Base-by-base conservation (phyloP, 2,888 invertebrate species). In the Drosophila paramelanica region DNA sequence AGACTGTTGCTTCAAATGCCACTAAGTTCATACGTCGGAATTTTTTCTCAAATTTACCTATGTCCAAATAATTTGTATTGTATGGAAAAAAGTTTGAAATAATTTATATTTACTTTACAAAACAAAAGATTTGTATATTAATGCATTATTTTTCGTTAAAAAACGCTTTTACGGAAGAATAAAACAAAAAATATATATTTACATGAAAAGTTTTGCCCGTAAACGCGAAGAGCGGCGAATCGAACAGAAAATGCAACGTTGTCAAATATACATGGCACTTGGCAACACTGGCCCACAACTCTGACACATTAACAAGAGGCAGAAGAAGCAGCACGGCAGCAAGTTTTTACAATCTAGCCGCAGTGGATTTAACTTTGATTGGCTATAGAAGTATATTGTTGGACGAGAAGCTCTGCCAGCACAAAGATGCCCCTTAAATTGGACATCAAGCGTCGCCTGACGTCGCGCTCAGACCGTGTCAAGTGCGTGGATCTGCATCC, bases 401-500 rank as follows among this genome's bases (percentile, higher is more conserved):
- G 41, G 64, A 67, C 53, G 11, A 23, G 47, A 53, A 67, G 56
- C 43, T 60, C 25, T 45, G 58, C 25, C 46, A 27, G 23, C 57
- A 53, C 46, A 49, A 83, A 80, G 84, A 91, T 91, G 99, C 99
- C 99, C 88, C 95, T 99, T 76, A 96, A 98, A 92, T 94, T 99
- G 92, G 99, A 99, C 93, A 99, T 99, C 92, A 99, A 99, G 94
- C 96, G 99, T 91, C 98, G 98, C 93, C 93, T 99, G 92, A 97
- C 99, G 60, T 98, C 99, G 57, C 95, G 99, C 79, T 99, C 99
- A 8, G 99, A 99, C 93, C 95, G 99, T 80, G 99, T 99, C 53
- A 99, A 99, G 93, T 97, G 97, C 92, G 98, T 98, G 11, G 99
- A 99, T 93, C 95, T 99, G 80, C 99, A 99, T 93, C 99, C 99